Base-by-base conservation (phyloP, 2,888 invertebrate genomes). In the Eupithecia tripunctaria region DNA sequence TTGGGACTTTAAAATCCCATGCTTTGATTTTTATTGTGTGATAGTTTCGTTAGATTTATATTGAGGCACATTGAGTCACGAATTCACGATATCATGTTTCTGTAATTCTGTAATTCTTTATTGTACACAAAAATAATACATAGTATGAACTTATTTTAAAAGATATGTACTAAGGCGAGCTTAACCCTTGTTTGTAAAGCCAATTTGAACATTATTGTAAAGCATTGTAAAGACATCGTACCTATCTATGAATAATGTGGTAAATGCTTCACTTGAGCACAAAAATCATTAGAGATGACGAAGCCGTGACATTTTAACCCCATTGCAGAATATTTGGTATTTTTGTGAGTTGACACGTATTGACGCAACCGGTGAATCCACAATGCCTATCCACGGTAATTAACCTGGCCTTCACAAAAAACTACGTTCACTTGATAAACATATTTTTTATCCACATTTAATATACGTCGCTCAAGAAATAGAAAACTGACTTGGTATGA, bases 261-360 rank as follows among this genome's bases (percentile, higher is more conserved):
- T 21, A 56, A 25, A 56, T 12, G 56, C 56, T 25, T 56, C 10
- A 36, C 51, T 67, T 70, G 66, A 67, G 62, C 63, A 70, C 65
- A 68, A 15, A 62, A 62, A 36, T 63, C 32, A 63, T 63, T 36
- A 15, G 47, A 27, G 32, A 67, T 69, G 62, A 67, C 59, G 67
- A 69, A 70, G 18, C 68, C 64, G 64, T 73, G 73, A 68, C 73
- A 73, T 68, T 70, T 68, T n/a, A 38, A 51, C 38, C 60, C 27
- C 47, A 65, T 73, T 73, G 62, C 67, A 64, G 70, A 67, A 67
- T 43, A 38, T 64, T 64, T 21, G n/a, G 36, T 38, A 21, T 64
- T 38, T 64, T 36, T 25, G n/a, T 21, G 38, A 38, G 21, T 36
- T 64, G 21, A 21, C 64, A 21, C 6, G 32, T 36, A 10, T 32